Evolutionary conservation across 2,797 vertebrate genomes (phyloP).

Genomic region (Dallia pectoralis): DNA sequence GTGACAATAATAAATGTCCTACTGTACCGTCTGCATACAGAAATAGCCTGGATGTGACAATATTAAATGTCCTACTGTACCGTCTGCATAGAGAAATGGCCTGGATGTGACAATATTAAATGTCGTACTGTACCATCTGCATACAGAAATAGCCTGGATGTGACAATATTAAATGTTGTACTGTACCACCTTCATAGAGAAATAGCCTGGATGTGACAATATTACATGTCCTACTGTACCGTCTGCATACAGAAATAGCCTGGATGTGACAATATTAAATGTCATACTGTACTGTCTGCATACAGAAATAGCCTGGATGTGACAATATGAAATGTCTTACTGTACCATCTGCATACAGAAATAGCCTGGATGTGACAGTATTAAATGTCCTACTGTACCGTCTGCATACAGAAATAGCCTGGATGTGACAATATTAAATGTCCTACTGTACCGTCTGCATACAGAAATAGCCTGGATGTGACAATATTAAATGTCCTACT

Average conservation of each 20-base stretch:
- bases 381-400: neutral
- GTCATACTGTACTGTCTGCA: neutral
- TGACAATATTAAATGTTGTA: neutral
- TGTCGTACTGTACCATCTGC: neutral
- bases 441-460: neutral
- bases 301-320: neutral
- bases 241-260: neutral
- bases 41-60: no score
- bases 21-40: neutral
- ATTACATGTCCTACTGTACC: neutral
- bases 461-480: no score
- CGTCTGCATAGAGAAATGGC: neutral
- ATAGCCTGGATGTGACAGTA: no score
- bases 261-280: no score
- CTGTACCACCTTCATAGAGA: neutral
- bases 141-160: neutral
- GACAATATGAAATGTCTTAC: neutral
- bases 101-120: no score
- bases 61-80: neutral
- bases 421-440: no score
- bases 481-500: neutral
- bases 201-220: no score
- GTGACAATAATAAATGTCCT: no score
- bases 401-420: neutral
- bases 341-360: neutral